A percentile compares a stretch with the other conserved stretches of the same genome.
Evolutionary conservation across 2,797 vertebrate genomes (phyloP).

Genomic region (Tangara arthus): DNA sequence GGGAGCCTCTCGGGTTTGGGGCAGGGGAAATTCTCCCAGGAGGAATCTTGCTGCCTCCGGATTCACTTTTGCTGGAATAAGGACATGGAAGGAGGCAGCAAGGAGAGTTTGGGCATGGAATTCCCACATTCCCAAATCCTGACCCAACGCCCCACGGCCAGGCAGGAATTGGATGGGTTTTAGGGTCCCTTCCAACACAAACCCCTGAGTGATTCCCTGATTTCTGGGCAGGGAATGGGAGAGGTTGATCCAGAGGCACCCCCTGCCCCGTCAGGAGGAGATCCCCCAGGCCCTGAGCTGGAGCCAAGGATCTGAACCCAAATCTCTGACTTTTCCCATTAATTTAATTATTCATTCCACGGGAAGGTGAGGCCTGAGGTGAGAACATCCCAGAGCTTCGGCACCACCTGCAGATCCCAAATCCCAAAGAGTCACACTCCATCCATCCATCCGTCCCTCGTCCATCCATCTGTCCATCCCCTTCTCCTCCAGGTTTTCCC

Average conservation of each 20-base stretch:
- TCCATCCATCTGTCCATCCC: too few species aligned
- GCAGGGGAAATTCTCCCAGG: not conserved
- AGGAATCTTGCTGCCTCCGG: not conserved
- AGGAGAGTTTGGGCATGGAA: not conserved
- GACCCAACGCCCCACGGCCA: fast-evolving
- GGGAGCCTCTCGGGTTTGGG: not conserved
- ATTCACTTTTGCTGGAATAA: not conserved
- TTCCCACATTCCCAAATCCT: not conserved
- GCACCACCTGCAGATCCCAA: not conserved
- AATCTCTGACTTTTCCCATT: not conserved
- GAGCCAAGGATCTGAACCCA: not conserved
- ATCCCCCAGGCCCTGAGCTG: not conserved
- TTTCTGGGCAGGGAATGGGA: not conserved
- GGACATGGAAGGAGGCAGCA: not conserved
- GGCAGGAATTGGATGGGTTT: not conserved
- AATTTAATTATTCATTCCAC: not conserved
- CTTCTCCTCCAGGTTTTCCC: not conserved
- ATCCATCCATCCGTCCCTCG: too few species aligned
- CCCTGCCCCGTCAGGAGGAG: not conserved
- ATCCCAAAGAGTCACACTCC: not conserved
- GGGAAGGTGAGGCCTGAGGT: not conserved
- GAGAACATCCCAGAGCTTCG: not conserved
- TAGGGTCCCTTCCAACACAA: not conserved
- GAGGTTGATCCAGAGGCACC: not conserved
- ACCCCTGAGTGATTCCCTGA: not conserved